Evolutionary conservation across 2,113 vertebrate genomes (phyloP).

Genomic region (Okapia johnstoni): DNA sequence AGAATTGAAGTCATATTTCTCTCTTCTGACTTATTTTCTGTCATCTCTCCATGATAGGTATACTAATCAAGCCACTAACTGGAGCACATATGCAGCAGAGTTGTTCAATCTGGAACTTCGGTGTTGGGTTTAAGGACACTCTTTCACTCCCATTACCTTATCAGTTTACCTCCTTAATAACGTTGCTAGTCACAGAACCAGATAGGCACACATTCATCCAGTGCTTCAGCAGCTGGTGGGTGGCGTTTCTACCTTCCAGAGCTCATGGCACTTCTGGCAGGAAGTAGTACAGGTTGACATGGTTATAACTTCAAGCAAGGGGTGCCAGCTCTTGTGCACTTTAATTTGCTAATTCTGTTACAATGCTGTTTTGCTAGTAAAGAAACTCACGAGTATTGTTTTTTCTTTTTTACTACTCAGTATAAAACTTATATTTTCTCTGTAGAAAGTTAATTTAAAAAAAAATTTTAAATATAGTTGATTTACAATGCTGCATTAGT

Average conservation of each 20-base stretch:
- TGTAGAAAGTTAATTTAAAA: not conserved
- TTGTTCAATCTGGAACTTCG: not conserved
- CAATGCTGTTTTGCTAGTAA: not conserved
- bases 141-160: not conserved
- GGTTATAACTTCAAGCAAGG: not conserved
- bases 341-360: not conserved
- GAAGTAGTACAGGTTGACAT: not conserved
- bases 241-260: not conserved
- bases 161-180: not conserved
- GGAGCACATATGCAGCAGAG: not conserved
- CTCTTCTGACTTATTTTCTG: not conserved
- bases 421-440: not conserved
- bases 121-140: not conserved
- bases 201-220: not conserved
- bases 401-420: not conserved
- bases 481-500: not conserved
- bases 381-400: not conserved
- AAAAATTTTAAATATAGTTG: not conserved
- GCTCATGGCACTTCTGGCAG: rapidly evolving
- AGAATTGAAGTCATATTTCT: not conserved
- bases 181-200: not conserved
- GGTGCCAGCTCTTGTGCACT: not conserved
- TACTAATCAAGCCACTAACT: not conserved
- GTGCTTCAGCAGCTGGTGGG: rapidly evolving
- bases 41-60: not conserved